Percentiles rank a stretch among this genome's conserved stretches.
Evolutionary conservation across 2,888 invertebrate genomes (phyloP).

Genomic region (Cheilosia soror): DNA sequence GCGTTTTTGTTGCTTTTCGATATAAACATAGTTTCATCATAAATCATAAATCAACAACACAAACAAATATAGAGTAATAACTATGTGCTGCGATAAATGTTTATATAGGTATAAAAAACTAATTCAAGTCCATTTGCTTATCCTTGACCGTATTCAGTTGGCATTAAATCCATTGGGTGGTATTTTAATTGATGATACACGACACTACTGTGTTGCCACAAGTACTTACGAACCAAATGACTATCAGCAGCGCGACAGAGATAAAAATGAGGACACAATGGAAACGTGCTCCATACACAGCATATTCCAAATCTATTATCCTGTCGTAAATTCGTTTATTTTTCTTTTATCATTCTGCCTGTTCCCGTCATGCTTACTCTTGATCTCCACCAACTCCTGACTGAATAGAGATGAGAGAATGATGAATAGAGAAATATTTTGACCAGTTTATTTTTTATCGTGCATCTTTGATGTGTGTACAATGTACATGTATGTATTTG

Average conservation of each 20-base stretch:
- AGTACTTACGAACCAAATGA: constrained; percentile 13
- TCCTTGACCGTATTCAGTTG: constrained; percentile 28
- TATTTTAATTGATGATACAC: constrained; percentile 9
- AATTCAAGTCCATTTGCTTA: constrained; percentile 20
- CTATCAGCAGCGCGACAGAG: constrained; percentile 24
- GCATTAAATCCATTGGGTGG: constrained; percentile 2
- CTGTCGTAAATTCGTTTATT: constrained; percentile 21
- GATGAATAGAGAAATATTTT: constrained; percentile 46
- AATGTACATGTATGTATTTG: too few relatives aligned
- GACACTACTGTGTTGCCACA: constrained; percentile 18
- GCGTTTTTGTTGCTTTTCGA: neutral
- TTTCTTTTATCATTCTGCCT: constrained; percentile 6
- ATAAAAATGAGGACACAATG: constrained; percentile 33
- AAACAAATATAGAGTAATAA: neutral
- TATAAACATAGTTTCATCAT: neutral
- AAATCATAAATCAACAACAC: neutral
- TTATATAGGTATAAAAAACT: constrained; percentile 9
- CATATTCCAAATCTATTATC: constrained; percentile 41
- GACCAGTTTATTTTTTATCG: constrained; percentile 35
- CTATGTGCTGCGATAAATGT: neutral
- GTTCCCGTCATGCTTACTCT: constrained; percentile 23
- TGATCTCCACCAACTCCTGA: constrained; percentile 4
- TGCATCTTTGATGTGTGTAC: constrained; percentile 11
- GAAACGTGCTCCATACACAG: constrained; percentile 14
- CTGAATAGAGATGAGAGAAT: constrained; percentile 27